Evolutionary conservation across 2,888 invertebrate genomes (phyloP).

Genomic region (Meteorus colon): DNA sequence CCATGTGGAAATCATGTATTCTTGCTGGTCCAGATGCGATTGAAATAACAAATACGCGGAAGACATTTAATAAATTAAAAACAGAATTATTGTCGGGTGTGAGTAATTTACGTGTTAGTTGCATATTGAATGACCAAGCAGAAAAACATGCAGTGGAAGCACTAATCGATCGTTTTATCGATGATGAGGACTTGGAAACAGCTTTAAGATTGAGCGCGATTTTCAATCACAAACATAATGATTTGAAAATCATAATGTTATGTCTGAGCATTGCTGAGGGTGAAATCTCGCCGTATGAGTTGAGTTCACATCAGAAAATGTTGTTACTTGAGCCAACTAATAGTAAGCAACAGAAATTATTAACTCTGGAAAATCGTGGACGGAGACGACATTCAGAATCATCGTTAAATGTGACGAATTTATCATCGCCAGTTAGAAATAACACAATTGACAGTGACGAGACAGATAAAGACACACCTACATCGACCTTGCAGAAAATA

Average conservation of each 20-base stretch:
- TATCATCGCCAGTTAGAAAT: not conserved
- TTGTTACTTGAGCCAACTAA: conserved; percentile 70
- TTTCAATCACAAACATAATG: conserved; percentile 70
- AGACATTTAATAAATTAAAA: conserved; percentile 63
- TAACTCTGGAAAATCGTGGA: conserved; percentile 58
- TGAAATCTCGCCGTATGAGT: conserved; percentile 77
- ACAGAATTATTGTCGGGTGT: conserved; percentile 63
- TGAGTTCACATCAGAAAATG: conserved; percentile 79
- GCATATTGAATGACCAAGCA: conserved; percentile 56
- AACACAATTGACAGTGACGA: conserved; percentile 4
- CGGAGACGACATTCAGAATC: conserved; percentile 58
- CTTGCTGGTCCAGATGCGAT: conserved; percentile 65
- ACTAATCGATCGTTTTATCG: conserved; percentile 76
- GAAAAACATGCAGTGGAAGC: conserved; percentile 61
- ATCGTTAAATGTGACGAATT: conserved; percentile 38
- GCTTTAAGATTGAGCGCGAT: conserved; percentile 77
- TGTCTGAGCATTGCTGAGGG: conserved; percentile 81
- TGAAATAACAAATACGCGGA: conserved; percentile 55
- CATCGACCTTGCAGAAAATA: conserved; percentile 49
- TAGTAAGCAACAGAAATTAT: conserved; percentile 56
- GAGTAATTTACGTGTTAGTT: conserved; percentile 58
- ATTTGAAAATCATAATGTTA: conserved; percentile 78
- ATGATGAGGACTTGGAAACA: conserved; percentile 77
- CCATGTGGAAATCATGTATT: conserved; percentile 72
- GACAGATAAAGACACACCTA: conserved; percentile 30